These are phyloP conservation scores for Philereme transversata DNA, from an alignment of 2,888 invertebrate species.

Conservation along the genomic window DNA sequence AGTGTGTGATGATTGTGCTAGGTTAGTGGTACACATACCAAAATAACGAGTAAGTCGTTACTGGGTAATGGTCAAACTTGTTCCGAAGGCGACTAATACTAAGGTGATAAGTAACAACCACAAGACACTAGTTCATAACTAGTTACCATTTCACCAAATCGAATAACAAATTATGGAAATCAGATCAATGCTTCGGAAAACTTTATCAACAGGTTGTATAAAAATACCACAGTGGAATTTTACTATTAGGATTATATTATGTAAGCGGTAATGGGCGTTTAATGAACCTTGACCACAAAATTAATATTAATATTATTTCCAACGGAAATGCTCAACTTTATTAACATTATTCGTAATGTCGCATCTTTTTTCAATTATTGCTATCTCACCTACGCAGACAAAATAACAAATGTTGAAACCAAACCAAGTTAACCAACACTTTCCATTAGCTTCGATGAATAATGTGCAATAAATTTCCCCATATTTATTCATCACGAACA, in stretches of 20 bases:
- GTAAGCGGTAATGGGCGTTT: slow-evolving; percentile 15
- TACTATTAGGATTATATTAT: slow-evolving; percentile 12
- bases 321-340: no score
- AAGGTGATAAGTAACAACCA: background rate
- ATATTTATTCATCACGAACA: slow-evolving; percentile 3
- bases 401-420: no score
- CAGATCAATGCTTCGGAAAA: slow-evolving; percentile 13
- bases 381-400: no score
- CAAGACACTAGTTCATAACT: slow-evolving; percentile 6
- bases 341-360: no score
- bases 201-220: slow-evolving; percentile 6
- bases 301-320: background rate
- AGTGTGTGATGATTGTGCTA: no score
- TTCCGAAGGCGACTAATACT: no score
- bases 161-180: slow-evolving; percentile 11
- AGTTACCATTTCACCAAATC: slow-evolving; percentile 14
- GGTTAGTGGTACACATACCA: no score
- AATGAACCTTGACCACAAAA: slow-evolving; percentile 9
- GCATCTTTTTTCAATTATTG: no score
- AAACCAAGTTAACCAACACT: no score
- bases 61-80: no score
- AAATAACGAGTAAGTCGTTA: no score
- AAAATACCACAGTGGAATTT: slow-evolving; percentile 27
- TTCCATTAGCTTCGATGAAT: no score
- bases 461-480: slow-evolving; percentile 3